Evolutionary conservation across 2,888 invertebrate genomes (phyloP).

Genomic region (Cantharis lateralis): DNA sequence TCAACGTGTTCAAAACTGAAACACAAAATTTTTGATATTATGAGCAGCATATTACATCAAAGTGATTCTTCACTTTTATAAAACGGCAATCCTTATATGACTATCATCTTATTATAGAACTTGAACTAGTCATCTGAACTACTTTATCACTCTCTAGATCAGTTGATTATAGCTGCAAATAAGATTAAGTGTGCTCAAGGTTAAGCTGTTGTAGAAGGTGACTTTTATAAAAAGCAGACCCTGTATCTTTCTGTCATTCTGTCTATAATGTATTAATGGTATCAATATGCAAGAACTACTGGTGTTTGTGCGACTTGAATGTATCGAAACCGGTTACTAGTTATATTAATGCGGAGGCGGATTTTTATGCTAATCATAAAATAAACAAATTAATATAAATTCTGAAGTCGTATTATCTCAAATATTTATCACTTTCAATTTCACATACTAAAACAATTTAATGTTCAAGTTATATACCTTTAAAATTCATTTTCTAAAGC

Average conservation of each 20-base stretch:
- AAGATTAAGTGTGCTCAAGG: conserved; percentile 23
- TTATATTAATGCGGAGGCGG: conserved; percentile 14
- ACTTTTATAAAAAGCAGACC: conserved; percentile 25
- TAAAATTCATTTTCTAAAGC: neutral
- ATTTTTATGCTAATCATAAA: conserved; percentile 9
- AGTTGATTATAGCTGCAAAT: conserved; percentile 20
- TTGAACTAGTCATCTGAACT: conserved; percentile 7
- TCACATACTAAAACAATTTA: neutral
- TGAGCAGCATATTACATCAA: neutral
- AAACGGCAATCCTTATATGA: neutral
- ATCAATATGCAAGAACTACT: conserved; percentile 38
- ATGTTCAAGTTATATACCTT: neutral
- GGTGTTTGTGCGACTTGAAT: conserved; percentile 33
- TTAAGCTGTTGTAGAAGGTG: conserved; percentile 22
- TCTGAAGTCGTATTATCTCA: neutral
- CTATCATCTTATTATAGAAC: conserved; percentile 8
- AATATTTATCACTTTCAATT: neutral
- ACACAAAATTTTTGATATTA: neutral
- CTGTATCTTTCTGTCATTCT: conserved; percentile 26
- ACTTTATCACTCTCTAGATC: conserved; percentile 15
- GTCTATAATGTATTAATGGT: conserved; percentile 35
- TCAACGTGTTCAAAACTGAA: neutral
- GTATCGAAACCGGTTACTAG: conserved; percentile 34
- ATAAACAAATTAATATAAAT: neutral
- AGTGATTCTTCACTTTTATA: neutral